Conservation (phyloP, 2,797 vertebrate genomes). For the Danio choprae region DNA sequence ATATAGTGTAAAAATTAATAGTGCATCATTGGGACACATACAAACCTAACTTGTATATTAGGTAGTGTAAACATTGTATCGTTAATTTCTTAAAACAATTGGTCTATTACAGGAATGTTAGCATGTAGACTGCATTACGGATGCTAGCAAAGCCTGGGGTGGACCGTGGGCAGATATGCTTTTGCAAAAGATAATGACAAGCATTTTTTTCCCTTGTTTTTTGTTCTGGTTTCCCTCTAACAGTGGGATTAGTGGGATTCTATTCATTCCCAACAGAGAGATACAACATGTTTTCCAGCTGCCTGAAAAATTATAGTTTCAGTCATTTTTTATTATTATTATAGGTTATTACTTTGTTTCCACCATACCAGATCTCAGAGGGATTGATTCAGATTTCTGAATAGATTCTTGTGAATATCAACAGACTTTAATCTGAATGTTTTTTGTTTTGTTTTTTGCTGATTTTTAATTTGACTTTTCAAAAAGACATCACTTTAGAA, state of each 20-base stretch:
- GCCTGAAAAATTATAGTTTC: too few relatives aligned
- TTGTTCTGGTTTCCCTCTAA: neutral
- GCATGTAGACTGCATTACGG: neutral
- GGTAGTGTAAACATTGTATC: too few relatives aligned
- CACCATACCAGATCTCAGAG: neutral
- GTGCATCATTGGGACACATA: too few relatives aligned
- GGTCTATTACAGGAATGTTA: neutral
- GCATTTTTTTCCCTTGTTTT: too few relatives aligned
- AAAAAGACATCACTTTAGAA: neutral
- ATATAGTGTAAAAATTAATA: too few relatives aligned
- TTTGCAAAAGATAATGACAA: neutral
- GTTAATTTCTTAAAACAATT: neutral
- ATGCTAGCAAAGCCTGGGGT: neutral
- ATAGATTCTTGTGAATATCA: neutral
- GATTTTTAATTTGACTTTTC: neutral
- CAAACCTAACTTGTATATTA: too few relatives aligned
- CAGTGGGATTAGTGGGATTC: too few relatives aligned
- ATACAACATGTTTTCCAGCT: too few relatives aligned
- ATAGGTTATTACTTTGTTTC: constrained; percentile 3
- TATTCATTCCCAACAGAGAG: neutral
- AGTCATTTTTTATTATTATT: too few relatives aligned
- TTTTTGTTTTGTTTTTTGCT: neutral
- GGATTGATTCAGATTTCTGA: neutral
- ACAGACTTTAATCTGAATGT: neutral
- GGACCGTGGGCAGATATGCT: too few relatives aligned